Percentiles rank a stretch among this genome's conserved stretches.
Evolutionary conservation across 1,140 invertebrate genomes (phyloP).

Genomic region (Phymastichus coffea): DNA sequence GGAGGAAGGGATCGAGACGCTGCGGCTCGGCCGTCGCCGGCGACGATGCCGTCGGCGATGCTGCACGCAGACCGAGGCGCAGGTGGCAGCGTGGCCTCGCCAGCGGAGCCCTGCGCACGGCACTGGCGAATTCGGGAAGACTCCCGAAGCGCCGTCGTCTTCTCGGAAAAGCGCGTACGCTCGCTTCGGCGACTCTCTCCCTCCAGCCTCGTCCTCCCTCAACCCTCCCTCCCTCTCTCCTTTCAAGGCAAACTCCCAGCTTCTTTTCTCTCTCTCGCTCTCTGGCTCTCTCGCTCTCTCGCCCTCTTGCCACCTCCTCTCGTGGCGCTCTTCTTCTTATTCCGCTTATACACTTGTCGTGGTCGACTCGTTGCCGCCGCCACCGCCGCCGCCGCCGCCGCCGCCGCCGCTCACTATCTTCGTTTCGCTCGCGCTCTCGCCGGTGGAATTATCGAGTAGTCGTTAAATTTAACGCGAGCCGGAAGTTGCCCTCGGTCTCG

Average conservation of each 20-base stretch:
- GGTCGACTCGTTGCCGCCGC: slow-evolving; percentile 21
- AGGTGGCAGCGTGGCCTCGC: neutral
- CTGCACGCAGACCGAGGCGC: neutral
- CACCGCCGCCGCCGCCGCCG: neutral
- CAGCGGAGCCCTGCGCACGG: neutral
- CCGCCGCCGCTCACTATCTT: neutral
- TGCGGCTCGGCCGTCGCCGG: neutral
- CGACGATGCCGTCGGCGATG: neutral
- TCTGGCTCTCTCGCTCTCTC: slow-evolving; percentile 2
- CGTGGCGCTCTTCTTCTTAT: neutral
- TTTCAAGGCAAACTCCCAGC: slow-evolving; percentile 17
- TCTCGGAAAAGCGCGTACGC: neutral
- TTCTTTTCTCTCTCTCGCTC: slow-evolving; percentile 9
- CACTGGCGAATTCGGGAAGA: too few relatives aligned
- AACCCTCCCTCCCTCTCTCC: neutral
- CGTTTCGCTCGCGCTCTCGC: neutral
- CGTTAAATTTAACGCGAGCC: slow-evolving; percentile 3
- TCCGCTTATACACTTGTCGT: too few relatives aligned
- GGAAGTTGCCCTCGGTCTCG: neutral
- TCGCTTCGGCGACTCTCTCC: neutral
- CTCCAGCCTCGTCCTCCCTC: neutral
- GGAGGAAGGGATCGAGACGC: too few relatives aligned
- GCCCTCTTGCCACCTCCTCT: too few relatives aligned
- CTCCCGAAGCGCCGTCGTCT: too few relatives aligned
- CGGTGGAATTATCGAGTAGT: slow-evolving; percentile 6